Evolutionary conservation across 2,113 vertebrate species (phyloP), one percentile per base, ranked within the genome.

Genomic region (Alexandromys fortis): DNA sequence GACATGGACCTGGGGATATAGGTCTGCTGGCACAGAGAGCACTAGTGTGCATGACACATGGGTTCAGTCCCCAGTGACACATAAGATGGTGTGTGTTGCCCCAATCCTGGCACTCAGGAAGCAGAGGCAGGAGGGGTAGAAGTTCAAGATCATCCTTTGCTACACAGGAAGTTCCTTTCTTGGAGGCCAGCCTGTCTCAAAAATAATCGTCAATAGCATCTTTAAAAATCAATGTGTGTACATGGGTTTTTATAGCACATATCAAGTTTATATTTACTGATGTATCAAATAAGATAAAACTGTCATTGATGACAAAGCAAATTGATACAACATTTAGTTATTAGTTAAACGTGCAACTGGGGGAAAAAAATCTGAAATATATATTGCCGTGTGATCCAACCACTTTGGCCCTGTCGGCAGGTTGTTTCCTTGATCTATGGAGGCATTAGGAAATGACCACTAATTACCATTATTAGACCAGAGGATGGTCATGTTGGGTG

Each of bases 381-480:
- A 22, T 72, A 61, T 65, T 38, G 77, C 63, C 35, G 14, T 72
- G 58, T 75, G 98, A 49, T 82, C 95, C 88, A 91, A 61, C 55
- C 26, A 24, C 82, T 95, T 89, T 82, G 75, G 94, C 91, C 94
- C 85, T 95, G 52, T 83, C 88, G 87, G 89, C 58, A 68, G 87
- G 26, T 91, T 97, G 85, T 98, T 98, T 97, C 91, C 86, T 97
- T 95, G 94, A 91, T 98, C 95, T 97, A 47, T 95, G 94, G 97
- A 98, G 83, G 75, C 96, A 88, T 97, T 97, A 98, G 49, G 79
- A 94, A 97, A 96, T 92, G 91, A 94, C 93, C 97, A 77, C 91
- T 97, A 97, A 83, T 98, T 98, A 96, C 88, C 19, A 38, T 96
- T 97, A 92, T 97, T 97, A 98, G 98, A 97, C 82, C 98, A 97